These are phyloP conservation scores for Brachyopa scutellaris DNA, from an alignment of 2,888 invertebrate species.

Conservation along the genomic window DNA sequence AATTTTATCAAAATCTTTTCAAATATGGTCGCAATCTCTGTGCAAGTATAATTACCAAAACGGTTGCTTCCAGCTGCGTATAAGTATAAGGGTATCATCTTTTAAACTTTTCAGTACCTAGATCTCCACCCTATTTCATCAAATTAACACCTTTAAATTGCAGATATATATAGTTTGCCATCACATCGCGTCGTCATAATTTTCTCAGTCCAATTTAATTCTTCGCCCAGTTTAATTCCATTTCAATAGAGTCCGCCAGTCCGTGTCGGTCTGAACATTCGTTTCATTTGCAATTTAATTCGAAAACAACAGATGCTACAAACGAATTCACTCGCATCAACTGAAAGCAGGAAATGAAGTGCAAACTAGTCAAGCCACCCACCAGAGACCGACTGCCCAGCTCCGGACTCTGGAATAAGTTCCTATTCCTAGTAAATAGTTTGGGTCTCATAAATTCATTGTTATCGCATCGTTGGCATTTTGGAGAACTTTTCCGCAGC, in stretches of 20 bases:
- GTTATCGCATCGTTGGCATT: slow-evolving; percentile 62
- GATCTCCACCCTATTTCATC: too few relatives aligned
- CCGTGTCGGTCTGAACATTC: background rate
- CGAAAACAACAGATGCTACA: slow-evolving; percentile 28
- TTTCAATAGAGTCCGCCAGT: background rate
- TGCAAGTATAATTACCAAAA: too few relatives aligned
- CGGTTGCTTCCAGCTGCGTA: too few relatives aligned
- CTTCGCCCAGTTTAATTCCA: background rate
- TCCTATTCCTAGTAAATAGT: slow-evolving; percentile 45
- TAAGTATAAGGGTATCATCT: too few relatives aligned
- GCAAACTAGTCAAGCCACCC: background rate
- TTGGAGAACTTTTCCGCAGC: slow-evolving; percentile 51
- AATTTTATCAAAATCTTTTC: too few relatives aligned
- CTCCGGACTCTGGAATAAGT: slow-evolving; percentile 33
- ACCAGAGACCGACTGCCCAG: background rate
- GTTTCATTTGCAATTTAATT: background rate
- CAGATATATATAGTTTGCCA: too few relatives aligned
- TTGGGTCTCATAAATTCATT: slow-evolving; percentile 64
- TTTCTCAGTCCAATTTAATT: background rate
- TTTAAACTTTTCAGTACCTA: too few relatives aligned
- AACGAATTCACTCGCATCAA: background rate
- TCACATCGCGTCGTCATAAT: slow-evolving; percentile 5
- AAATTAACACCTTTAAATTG: too few relatives aligned
- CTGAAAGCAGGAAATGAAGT: slow-evolving; percentile 42
- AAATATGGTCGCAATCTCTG: too few relatives aligned